Conservation (phyloP, 1,140 invertebrate species). For the Drosophila quadrilineata region DNA sequence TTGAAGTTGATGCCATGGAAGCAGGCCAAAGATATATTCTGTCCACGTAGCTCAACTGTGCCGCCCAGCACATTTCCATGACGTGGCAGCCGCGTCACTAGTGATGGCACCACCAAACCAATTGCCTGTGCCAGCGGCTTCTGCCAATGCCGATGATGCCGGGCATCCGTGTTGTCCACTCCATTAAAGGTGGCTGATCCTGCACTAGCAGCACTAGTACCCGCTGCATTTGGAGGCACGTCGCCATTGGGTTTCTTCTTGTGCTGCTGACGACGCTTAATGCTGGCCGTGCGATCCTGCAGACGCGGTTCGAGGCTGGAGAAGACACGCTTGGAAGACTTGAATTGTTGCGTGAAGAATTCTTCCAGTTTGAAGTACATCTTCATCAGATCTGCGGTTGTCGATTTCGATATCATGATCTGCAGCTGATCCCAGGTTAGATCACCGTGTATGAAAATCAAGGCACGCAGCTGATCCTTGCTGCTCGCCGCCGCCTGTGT, state of each 20-base stretch:
- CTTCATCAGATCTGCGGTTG: slow-evolving; percentile 96
- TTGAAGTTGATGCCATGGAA: slow-evolving; percentile 98
- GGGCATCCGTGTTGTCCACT: slow-evolving; percentile 83
- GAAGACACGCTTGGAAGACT: slow-evolving; percentile 94
- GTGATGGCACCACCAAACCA: slow-evolving; percentile 88
- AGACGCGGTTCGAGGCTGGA: slow-evolving; percentile 87
- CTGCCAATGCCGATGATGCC: slow-evolving; percentile 97
- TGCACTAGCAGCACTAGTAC: slow-evolving; percentile 1
- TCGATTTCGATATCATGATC: slow-evolving; percentile 97
- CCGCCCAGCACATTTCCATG: slow-evolving; percentile 95
- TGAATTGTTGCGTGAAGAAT: slow-evolving; percentile 97
- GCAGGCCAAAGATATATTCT: slow-evolving; percentile 96
- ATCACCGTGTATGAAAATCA: slow-evolving; percentile 96
- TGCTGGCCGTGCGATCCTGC: slow-evolving; percentile 82
- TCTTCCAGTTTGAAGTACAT: slow-evolving; percentile 98
- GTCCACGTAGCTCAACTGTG: slow-evolving; percentile 94
- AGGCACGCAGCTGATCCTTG: slow-evolving; percentile 82
- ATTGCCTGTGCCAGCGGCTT: slow-evolving; percentile 84
- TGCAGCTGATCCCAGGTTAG: slow-evolving; percentile 94
- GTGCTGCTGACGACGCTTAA: slow-evolving; percentile 81
- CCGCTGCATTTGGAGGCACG: background rate
- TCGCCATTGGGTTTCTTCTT: slow-evolving; percentile 80
- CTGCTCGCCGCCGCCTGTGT: slow-evolving; percentile 58
- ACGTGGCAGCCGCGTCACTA: slow-evolving; percentile 85
- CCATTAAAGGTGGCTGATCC: slow-evolving; percentile 3